These are phyloP conservation scores for Orthosia cruda DNA, from an alignment of 2,888 invertebrate species.

Conservation along the genomic window DNA sequence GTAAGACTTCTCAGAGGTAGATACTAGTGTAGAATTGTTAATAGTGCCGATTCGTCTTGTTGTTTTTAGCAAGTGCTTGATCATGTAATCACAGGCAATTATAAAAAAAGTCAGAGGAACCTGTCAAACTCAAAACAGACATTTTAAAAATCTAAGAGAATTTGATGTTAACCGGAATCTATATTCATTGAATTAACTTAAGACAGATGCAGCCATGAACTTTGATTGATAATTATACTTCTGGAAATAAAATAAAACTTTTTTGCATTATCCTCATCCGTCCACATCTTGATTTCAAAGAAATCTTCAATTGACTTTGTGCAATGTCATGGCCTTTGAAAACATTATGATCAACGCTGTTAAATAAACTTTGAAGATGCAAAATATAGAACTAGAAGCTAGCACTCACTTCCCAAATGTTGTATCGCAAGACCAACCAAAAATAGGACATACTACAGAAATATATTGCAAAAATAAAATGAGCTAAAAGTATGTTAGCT, in stretches of 20 bases:
- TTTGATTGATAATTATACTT: constrained; percentile 9
- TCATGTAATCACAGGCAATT: constrained; percentile 58
- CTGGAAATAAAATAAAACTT: background rate
- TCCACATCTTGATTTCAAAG: constrained; percentile 19
- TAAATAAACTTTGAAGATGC: background rate
- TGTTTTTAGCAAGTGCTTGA: constrained; percentile 50
- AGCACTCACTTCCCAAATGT: constrained; percentile 6
- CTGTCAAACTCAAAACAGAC: background rate
- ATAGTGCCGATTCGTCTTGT: constrained; percentile 51
- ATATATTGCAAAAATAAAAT: constrained; percentile 41
- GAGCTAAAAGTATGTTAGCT: constrained; percentile 30
- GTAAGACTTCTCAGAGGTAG: constrained; percentile 65
- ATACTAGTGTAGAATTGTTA: constrained; percentile 61
- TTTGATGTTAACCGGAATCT: background rate
- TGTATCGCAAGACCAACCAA: constrained; percentile 12
- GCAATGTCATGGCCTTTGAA: constrained; percentile 42
- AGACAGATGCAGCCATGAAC: background rate
- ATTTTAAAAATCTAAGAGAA: background rate
- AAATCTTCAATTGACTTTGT: constrained; percentile 49
- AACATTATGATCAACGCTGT: constrained; percentile 7
- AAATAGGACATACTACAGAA: constrained; percentile 30
- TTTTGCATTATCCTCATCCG: constrained; percentile 25
- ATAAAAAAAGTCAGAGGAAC: background rate
- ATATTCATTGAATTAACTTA: background rate
- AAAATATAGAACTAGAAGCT: constrained; percentile 9